These are phyloP conservation scores for Dyspetes luteomarginatus DNA, from an alignment of 2,888 invertebrate genomes.

Conservation along the genomic window DNA sequence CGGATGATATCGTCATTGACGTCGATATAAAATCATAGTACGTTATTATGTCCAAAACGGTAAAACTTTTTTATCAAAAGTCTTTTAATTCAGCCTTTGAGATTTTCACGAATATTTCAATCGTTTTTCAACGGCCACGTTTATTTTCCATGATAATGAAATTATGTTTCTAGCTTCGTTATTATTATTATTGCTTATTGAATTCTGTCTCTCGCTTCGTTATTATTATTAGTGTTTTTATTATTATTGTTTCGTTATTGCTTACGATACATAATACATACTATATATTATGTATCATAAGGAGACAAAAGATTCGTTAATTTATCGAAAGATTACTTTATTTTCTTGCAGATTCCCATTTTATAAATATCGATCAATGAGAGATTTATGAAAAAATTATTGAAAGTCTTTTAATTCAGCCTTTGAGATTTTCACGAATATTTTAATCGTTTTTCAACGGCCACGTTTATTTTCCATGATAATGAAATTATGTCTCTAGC, in stretches of 20 bases:
- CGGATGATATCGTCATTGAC: conserved; percentile 25
- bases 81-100: conserved; percentile 26
- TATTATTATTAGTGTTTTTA: no score
- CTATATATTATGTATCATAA: no score
- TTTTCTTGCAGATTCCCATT: no score
- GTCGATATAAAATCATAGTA: conserved; percentile 39
- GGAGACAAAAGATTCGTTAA: no score
- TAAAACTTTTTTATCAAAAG: conserved; percentile 22
- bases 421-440: neutral
- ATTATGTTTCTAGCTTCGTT: neutral
- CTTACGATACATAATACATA: no score
- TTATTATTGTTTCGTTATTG: no score
- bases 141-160: neutral
- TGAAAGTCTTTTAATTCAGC: conserved; percentile 26
- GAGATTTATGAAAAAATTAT: no score
- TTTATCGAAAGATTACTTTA: no score
- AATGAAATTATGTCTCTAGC: no score
- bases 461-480: neutral
- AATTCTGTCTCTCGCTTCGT: no score
- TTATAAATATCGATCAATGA: no score
- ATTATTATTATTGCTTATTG: neutral
- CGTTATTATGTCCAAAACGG: conserved; percentile 13
- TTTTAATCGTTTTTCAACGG: neutral
- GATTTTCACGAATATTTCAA: neutral
- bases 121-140: neutral